Evolutionary conservation across 2,113 vertebrate species (phyloP).

Genomic region (Gila orcuttii): DNA sequence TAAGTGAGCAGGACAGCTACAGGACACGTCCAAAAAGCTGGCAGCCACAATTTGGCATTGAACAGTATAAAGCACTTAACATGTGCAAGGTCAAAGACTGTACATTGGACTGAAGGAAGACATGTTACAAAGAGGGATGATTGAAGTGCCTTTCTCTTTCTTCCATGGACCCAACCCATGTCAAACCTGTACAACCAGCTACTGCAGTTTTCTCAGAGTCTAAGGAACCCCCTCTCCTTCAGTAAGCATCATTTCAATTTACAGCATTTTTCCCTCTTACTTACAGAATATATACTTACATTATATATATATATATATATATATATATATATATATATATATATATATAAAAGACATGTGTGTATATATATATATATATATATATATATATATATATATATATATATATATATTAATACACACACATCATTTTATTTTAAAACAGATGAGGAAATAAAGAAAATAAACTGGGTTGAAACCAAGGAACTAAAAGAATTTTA

Average conservation of each 20-base stretch:
- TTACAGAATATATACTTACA: not conserved
- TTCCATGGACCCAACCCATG: constrained; percentile 21
- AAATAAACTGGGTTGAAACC: not conserved
- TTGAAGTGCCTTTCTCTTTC: not conserved
- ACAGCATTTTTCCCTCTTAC: not conserved
- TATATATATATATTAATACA: too few relatives aligned
- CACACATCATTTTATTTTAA: too few relatives aligned
- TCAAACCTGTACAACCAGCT: constrained; percentile 32
- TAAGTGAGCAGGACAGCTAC: not conserved
- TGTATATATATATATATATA: not conserved
- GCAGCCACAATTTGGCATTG: not conserved
- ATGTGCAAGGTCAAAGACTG: not conserved
- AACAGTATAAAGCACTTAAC: not conserved
- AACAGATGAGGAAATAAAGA: not conserved
- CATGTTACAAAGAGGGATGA: not conserved
- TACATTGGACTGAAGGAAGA: not conserved
- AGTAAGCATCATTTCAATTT: not conserved
- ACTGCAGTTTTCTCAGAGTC: constrained; percentile 3
- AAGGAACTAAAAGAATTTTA: not conserved
- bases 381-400: not conserved
- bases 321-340: too few relatives aligned
- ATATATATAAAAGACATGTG: too few relatives aligned
- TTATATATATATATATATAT: too few relatives aligned
- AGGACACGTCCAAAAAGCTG: not conserved
- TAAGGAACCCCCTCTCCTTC: not conserved